Conservation (phyloP, 2,888 invertebrate genomes). For the Drosophila hamatofila region DNA sequence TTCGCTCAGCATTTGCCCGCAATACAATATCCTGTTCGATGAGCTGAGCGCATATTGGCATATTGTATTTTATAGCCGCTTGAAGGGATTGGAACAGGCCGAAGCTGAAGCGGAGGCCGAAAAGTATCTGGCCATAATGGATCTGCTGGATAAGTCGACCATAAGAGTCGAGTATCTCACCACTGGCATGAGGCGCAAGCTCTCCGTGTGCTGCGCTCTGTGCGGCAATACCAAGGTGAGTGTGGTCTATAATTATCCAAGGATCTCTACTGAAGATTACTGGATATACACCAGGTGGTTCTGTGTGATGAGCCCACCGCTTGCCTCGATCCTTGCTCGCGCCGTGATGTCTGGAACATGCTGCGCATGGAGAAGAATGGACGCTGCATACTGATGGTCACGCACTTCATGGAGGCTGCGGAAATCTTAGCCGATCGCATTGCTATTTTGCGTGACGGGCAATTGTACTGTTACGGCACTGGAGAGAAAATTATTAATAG, state of each 20-base stretch:
- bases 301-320: constrained; percentile 91
- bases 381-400: constrained; percentile 91
- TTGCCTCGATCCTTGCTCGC: constrained; percentile 93
- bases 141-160: constrained; percentile 88
- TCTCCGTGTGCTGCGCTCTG: constrained; percentile 89
- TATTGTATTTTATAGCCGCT: constrained; percentile 91
- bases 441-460: constrained; percentile 92
- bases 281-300: constrained; percentile 85
- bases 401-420: constrained; percentile 95
- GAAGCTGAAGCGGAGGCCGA: constrained; percentile 87
- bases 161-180: constrained; percentile 87
- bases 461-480: constrained; percentile 91
- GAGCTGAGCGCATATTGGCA: constrained; percentile 93
- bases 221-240: constrained; percentile 88
- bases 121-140: constrained; percentile 87
- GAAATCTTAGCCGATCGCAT: constrained; percentile 93
- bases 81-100: constrained; percentile 88
- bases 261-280: neutral
- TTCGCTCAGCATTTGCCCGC: constrained; percentile 92
- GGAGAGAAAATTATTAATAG: constrained; percentile 91
- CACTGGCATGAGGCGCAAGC: constrained; percentile 90
- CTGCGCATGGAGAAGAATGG: constrained; percentile 89
- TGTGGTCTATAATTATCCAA: neutral
- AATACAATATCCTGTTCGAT: constrained; percentile 93
- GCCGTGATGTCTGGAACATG: constrained; percentile 92